Evolutionary conservation across 2,797 vertebrate species (phyloP), one percentile per base, ranked within the genome.

Genomic region (Pipistrellus pygmaeus): DNA sequence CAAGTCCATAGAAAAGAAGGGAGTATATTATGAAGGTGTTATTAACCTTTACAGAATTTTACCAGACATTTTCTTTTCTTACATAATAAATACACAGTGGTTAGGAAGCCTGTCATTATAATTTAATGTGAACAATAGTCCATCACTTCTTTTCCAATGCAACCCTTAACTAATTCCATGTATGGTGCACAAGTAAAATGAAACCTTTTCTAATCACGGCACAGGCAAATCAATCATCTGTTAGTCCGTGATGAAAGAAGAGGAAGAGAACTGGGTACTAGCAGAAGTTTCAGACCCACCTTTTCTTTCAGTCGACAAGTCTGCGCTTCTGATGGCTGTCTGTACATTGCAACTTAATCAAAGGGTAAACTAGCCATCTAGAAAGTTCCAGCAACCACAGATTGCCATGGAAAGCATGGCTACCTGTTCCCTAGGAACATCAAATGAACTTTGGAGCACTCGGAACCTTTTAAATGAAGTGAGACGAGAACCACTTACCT

Each of bases 31-130:
- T 97, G 97, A 98, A 98, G 98, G 98, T 99, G 98, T 99, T 98
- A 99, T 99, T 98, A 99, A 99, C 98, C 98, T 98, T 98, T 97
- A 98, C 98, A 98, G 98, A 98, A 98, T 99, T 98, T 98, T 98
- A 98, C 98, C 97, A 98, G 98, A 98, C 98, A 98, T 98, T 98
- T 98, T 98, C 98, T 98, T 98, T 98, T 98, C 98, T 98, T 97
- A 98, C 98, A 98, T 98, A 98, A 98, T 98, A 98, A 98, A 98
- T 98, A 98, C 98, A 98, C 98, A 98, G 98, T 97, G 96, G 97
- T 98, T 98, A 98, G 97, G 98, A 98, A 98, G 98, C 97, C 98
- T 98, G 98, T 98, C 98, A 98, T 98, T 98, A 98, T 98, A 98
- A 98, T 98, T 98, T 98, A 98, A 97, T 97, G 96, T 88, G 98